A percentile compares a stretch with the other conserved stretches of the same genome.
Conservation (phyloP, 1,140 invertebrate genomes). For the Calliphora vicina region DNA sequence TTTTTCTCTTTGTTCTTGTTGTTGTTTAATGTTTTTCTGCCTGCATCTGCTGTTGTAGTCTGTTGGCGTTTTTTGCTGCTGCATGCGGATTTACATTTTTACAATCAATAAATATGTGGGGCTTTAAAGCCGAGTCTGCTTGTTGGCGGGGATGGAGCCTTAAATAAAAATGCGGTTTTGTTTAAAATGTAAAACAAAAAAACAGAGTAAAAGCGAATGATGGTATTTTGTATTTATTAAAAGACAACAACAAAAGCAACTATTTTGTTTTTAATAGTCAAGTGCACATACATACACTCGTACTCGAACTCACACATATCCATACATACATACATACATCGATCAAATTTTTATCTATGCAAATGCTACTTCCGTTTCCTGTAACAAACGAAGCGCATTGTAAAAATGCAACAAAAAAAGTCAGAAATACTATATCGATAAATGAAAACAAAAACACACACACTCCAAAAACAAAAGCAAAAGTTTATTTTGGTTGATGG, state of each 20-base stretch:
- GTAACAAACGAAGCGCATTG: neutral
- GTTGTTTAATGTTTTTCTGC: no score
- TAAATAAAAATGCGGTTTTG: no score
- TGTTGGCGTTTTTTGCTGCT: neutral
- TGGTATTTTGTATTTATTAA: neutral
- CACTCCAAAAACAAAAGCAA: neutral
- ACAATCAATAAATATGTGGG: neutral
- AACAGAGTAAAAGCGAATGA: no score
- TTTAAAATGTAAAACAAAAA: neutral
- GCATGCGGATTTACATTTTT: neutral
- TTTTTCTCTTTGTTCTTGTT: neutral
- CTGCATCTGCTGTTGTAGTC: neutral
- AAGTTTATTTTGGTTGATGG: slow-evolving; percentile 5
- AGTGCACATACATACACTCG: neutral
- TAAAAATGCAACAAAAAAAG: neutral
- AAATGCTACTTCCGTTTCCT: neutral
- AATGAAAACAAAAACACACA: neutral
- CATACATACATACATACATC: neutral
- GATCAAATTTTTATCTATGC: slow-evolving; percentile 6
- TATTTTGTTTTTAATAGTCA: neutral
- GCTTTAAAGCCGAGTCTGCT: neutral
- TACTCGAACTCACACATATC: no score
- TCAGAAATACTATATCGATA: neutral
- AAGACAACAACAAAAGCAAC: neutral
- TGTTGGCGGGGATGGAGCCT: neutral